A percentile compares a stretch with the other conserved stretches of the same genome.
These are phyloP conservation scores for Coelopa pilipes DNA, from an alignment of 2,888 invertebrate genomes.

Conservation along the genomic window DNA sequence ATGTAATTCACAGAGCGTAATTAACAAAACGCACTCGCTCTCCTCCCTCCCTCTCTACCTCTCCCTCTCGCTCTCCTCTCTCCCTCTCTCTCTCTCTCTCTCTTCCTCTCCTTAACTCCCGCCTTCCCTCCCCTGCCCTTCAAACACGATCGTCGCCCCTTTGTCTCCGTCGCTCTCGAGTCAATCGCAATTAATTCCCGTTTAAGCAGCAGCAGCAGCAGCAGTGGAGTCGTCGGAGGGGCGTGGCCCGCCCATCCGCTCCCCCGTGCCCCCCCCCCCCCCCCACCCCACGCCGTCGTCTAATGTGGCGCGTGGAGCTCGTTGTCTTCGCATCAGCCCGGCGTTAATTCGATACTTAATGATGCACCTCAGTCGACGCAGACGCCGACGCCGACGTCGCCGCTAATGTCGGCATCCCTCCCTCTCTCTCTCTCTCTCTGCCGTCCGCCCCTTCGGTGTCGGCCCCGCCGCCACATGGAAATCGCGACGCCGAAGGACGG, in stretches of 20 bases:
- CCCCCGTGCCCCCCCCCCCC: too few species aligned
- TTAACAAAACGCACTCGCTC: slow-evolving; percentile 11
- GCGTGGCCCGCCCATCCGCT: neutral
- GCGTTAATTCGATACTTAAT: slow-evolving; percentile 21
- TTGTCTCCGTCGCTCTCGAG: slow-evolving; percentile 9
- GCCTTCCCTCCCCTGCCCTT: too few species aligned
- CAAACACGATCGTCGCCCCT: neutral
- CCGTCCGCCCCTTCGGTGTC: too few species aligned
- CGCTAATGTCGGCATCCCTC: too few species aligned
- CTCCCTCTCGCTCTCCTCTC: neutral
- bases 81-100: too few species aligned
- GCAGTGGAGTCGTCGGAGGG: neutral
- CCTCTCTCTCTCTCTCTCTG: too few species aligned
- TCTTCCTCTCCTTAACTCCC: too few species aligned
- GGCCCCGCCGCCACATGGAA: too few species aligned
- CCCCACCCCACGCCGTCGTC: neutral
- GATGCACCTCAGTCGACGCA: slow-evolving; percentile 4
- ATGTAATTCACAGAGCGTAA: slow-evolving; percentile 19
- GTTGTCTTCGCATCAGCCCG: neutral
- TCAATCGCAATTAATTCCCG: slow-evolving; percentile 27
- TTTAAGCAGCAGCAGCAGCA: slow-evolving; percentile 10
- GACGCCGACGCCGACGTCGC: neutral
- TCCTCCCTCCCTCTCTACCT: neutral
- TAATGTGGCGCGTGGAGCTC: neutral
- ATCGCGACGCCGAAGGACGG: too few species aligned